Conservation (phyloP, 1,140 invertebrate genomes). For the Semibalanus balanoides region DNA sequence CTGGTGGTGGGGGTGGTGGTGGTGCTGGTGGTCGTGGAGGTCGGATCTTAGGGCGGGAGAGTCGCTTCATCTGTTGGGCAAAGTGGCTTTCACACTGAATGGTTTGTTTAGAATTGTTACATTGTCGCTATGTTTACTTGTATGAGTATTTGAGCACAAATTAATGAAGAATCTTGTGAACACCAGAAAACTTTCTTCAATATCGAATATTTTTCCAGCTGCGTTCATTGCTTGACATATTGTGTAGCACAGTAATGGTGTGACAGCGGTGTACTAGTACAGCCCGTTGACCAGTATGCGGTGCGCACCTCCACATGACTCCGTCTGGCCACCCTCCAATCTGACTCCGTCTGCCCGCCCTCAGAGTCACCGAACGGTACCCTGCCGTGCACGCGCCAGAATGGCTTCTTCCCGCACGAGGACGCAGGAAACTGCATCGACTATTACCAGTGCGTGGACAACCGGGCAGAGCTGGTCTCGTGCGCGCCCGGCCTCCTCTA, state of each 20-base stretch:
- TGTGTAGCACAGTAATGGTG: too few species aligned
- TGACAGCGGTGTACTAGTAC: too few species aligned
- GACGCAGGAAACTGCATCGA: slow-evolving; percentile 23
- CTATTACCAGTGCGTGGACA: slow-evolving; percentile 25
- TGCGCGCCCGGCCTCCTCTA: slow-evolving; percentile 22
- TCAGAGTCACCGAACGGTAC: slow-evolving; percentile 15
- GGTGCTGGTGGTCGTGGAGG: background rate
- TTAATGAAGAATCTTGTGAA: too few species aligned
- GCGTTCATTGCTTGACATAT: too few species aligned
- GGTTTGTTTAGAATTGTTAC: too few species aligned
- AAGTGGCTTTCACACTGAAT: background rate
- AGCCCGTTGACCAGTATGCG: too few species aligned
- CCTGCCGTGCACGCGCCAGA: slow-evolving; percentile 13
- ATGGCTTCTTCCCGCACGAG: slow-evolving; percentile 24
- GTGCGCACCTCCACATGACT: too few species aligned
- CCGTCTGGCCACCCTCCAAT: background rate
- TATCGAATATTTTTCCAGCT: too few species aligned
- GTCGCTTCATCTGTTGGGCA: background rate
- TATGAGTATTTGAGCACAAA: too few species aligned
- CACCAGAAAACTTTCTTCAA: too few species aligned
- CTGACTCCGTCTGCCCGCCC: background rate
- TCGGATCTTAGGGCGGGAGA: background rate
- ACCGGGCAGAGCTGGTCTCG: slow-evolving; percentile 16
- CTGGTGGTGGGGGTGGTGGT: too few species aligned
- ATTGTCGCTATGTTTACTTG: too few species aligned